Evolutionary conservation across 2,113 vertebrate genomes (phyloP).

Genomic region (Urocolius indicus): DNA sequence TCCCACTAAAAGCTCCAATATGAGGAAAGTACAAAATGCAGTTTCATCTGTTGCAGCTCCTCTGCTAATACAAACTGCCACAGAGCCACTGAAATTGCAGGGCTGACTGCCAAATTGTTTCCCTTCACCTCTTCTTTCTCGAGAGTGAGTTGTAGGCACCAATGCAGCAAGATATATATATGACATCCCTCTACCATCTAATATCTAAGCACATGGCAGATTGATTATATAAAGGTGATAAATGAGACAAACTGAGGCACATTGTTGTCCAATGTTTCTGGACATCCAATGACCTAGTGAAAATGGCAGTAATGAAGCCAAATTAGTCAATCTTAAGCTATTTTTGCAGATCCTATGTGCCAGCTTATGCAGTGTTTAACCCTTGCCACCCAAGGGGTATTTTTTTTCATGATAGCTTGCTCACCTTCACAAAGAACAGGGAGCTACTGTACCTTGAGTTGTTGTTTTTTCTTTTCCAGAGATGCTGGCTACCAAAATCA

Average conservation of each 20-base stretch:
- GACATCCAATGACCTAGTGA: not conserved
- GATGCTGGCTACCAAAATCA: not conserved
- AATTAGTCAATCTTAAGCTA: not conserved
- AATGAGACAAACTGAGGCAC: not conserved
- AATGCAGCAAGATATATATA: fast-evolving
- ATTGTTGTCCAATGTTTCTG: fast-evolving
- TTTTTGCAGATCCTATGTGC: not conserved
- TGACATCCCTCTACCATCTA: not conserved
- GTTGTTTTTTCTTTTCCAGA: not conserved
- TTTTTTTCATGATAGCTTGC: not conserved
- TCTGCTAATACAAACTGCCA: not conserved
- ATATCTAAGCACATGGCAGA: fast-evolving
- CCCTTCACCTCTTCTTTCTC: not conserved
- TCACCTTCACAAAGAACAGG: not conserved
- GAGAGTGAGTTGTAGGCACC: not conserved
- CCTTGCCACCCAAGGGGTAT: not conserved
- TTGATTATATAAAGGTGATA: not conserved
- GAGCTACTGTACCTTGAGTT: not conserved
- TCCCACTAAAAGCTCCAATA: not conserved
- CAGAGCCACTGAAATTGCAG: not conserved
- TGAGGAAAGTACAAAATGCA: not conserved
- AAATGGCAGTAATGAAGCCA: not conserved
- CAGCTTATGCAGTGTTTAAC: not conserved
- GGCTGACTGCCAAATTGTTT: not conserved
- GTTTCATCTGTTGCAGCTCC: not conserved